Base-by-base conservation (phyloP, 92 coral and sea anemone species). In the Scolanthus callimorphus region DNA sequence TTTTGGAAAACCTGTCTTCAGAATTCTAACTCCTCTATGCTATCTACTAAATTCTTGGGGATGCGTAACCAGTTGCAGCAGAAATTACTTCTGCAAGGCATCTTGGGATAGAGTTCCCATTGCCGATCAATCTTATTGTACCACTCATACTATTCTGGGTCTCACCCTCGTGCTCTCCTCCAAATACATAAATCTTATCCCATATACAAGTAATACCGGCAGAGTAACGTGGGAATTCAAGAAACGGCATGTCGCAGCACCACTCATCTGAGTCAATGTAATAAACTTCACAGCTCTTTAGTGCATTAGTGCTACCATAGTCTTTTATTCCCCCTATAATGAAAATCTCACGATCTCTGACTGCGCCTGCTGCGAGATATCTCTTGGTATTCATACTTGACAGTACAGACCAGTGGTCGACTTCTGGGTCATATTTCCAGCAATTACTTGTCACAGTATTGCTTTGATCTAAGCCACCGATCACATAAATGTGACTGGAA, bases 161-260 rank as follows among this genome's bases (percentile, higher is more conserved):
- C 26, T 62, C 68, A 2, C 68, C 68, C 31, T 62, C 39, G 26
- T 62, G 68, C 17, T 62, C 68, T 10, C 68, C 68, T 17, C 68
- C 68, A 26, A 62, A 46, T 8, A 62, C 27, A 44, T 9, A 47
- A 24, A 62, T 47, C 11, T 62, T 37, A 46, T 62, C 68, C 68
- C 68, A 62, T 4, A 62, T 23, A 47, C 68, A 45, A 24, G 41
- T 34, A 2, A 45, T 29, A 1, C 56, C 56, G 27, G 66, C 68
- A 24, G 68, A 24, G 31, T 45, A 25, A 17, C 57, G 39, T 23
- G 68, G 56, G 21, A 1, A 27, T 9, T 62, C 55, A 12, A 45
- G 25, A n/a, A 17, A 21, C 2, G 68, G 4, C 0, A 45, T 4
- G 25, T 26, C 20, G 17, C 52, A 10, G 17, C 50, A 15, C 57